phyloP scores from a whole-genome alignment of 1,140 invertebrate genomes.

The Heliothis subflexa region DNA sequence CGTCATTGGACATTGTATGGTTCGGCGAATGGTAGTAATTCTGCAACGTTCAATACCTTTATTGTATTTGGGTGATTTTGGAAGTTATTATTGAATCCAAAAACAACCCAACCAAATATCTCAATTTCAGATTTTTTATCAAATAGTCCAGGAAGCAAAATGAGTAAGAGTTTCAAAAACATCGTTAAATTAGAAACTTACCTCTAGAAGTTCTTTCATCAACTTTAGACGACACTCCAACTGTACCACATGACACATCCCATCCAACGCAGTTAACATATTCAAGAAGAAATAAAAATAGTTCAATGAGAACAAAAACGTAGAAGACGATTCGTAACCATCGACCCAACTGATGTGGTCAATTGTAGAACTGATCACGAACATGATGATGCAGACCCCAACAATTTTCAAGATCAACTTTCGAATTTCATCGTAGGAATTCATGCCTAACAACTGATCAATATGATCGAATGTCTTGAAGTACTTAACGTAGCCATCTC shows the following conservation, averaged over 20 bases:
- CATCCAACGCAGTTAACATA: constrained; percentile 33
- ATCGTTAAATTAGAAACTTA: neutral
- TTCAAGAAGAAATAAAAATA: constrained; percentile 46
- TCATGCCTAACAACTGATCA: constrained; percentile 49
- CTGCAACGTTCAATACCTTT: too few species aligned
- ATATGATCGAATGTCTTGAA: constrained; percentile 51
- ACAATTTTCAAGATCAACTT: constrained; percentile 34
- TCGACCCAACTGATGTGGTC: constrained; percentile 40
- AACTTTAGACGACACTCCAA: constrained; percentile 49
- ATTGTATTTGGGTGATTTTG: too few species aligned
- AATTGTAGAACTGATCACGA: constrained; percentile 8
- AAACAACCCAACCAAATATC: too few species aligned
- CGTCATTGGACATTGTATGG: neutral
- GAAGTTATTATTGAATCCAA: too few species aligned
- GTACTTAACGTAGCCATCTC: constrained; percentile 46
- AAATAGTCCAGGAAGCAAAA: too few species aligned
- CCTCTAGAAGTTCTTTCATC: constrained; percentile 38
- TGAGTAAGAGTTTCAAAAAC: too few species aligned
- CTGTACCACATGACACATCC: constrained; percentile 45
- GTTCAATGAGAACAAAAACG: constrained; percentile 35
- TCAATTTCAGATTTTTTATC: too few species aligned
- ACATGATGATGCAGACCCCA: neutral
- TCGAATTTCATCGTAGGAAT: constrained; percentile 42
- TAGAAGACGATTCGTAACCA: neutral
- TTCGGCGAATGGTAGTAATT: neutral